phyloP scores from a whole-genome alignment of 1,140 invertebrate genomes.

The Reticulitermes speratus region DNA sequence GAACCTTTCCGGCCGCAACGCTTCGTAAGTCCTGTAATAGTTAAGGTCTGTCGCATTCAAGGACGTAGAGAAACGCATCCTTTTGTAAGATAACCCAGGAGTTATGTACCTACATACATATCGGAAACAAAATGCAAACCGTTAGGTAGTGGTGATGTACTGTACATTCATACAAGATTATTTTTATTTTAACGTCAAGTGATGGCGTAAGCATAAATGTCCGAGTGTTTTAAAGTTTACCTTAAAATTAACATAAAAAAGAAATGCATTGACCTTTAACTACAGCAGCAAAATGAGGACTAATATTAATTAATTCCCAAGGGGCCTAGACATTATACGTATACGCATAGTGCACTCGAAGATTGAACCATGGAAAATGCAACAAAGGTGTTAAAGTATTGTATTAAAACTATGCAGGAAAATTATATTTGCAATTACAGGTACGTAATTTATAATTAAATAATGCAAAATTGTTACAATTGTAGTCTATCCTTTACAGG shows the following conservation, averaged over 20 bases:
- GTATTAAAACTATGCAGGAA: too few relatives aligned
- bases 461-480: too few relatives aligned
- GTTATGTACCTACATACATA: neutral
- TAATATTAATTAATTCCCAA: neutral
- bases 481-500: too few relatives aligned
- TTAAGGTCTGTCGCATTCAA: neutral
- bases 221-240: neutral
- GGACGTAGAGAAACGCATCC: neutral
- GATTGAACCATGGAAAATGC: neutral
- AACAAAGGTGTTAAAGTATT: neutral
- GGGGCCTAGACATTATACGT: neutral
- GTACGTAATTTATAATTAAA: too few relatives aligned
- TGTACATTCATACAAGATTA: neutral
- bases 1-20: neutral
- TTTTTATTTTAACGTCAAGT: neutral
- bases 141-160: neutral
- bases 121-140: neutral
- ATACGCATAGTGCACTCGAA: neutral
- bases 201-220: neutral
- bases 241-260: neutral
- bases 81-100: neutral
- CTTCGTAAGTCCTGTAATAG: neutral
- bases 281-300: neutral
- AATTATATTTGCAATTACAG: too few relatives aligned
- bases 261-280: neutral